Evolutionary conservation across 1,140 invertebrate species (phyloP).

Genomic region (Pseudomyrmex dendroicus): DNA sequence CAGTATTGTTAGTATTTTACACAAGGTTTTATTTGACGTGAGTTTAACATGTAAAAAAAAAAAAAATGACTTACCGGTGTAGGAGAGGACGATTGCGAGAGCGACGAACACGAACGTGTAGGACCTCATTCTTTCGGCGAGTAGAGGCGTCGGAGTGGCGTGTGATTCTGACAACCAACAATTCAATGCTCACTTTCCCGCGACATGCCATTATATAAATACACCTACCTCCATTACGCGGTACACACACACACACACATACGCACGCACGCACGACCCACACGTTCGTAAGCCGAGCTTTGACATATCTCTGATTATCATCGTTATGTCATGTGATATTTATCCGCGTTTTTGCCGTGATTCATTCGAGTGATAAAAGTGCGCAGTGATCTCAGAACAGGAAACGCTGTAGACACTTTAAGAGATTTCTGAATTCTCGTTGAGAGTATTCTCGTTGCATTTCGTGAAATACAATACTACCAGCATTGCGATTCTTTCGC

Average conservation of each 20-base stretch:
- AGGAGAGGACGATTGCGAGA: slow-evolving; percentile 48
- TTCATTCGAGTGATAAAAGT: background rate
- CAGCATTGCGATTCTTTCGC: slow-evolving; percentile 26
- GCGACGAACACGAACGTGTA: slow-evolving; percentile 53
- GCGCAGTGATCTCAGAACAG: background rate
- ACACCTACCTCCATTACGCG: slow-evolving; percentile 54
- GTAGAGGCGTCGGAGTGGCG: slow-evolving; percentile 17
- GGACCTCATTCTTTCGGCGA: slow-evolving; percentile 71
- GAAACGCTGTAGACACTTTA: background rate
- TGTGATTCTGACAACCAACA: slow-evolving; percentile 73
- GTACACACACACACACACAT: slow-evolving; percentile 35
- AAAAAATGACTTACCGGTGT: slow-evolving; percentile 64
- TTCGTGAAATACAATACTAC: slow-evolving; percentile 19
- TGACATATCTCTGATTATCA: slow-evolving; percentile 65
- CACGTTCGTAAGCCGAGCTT: slow-evolving; percentile 59
- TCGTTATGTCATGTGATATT: slow-evolving; percentile 7
- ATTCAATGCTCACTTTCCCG: slow-evolving; percentile 78
- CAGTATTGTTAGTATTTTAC: background rate
- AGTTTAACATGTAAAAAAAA: background rate
- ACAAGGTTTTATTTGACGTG: slow-evolving; percentile 6
- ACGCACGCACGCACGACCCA: background rate
- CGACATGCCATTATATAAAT: slow-evolving; percentile 78
- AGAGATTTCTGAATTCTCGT: background rate
- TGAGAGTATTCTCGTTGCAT: background rate
- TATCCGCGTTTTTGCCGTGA: background rate